Percentiles rank a stretch among this genome's conserved stretches.
Conservation (phyloP, 2,113 vertebrate genomes). For the Hyperopisus bebe region DNA sequence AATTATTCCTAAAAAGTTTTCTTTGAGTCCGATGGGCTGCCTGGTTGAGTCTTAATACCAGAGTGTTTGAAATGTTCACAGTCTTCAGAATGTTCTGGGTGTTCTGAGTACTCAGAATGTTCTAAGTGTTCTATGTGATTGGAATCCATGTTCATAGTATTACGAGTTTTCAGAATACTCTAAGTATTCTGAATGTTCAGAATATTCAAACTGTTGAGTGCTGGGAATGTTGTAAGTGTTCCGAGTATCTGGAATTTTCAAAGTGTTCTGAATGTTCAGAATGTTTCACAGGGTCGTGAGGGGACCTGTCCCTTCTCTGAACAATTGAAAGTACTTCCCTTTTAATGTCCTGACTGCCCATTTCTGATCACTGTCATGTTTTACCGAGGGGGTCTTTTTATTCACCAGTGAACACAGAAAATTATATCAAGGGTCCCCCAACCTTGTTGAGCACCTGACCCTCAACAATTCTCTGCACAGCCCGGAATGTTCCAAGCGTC, state of each 20-base stretch:
- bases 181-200: background rate
- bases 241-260: background rate
- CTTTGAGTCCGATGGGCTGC: background rate
- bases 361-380: background rate
- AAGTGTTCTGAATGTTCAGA: background rate
- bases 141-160: background rate
- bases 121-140: background rate
- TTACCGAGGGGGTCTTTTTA: background rate
- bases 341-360: background rate
- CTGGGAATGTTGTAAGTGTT: background rate
- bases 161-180: background rate
- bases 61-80: background rate
- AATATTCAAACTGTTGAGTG: background rate
- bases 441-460: background rate
- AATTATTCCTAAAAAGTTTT: background rate
- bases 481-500: background rate
- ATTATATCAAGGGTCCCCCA: background rate
- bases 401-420: background rate
- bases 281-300: background rate
- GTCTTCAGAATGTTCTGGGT: background rate
- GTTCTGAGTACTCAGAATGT: background rate
- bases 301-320: background rate
- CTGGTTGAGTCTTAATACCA: background rate
- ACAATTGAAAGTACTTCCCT: background rate
- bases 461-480: background rate